Percentiles rank a stretch among this genome's conserved stretches.
Evolutionary conservation across 2,113 vertebrate genomes (phyloP).

Genomic region (Archilochus colubris): DNA sequence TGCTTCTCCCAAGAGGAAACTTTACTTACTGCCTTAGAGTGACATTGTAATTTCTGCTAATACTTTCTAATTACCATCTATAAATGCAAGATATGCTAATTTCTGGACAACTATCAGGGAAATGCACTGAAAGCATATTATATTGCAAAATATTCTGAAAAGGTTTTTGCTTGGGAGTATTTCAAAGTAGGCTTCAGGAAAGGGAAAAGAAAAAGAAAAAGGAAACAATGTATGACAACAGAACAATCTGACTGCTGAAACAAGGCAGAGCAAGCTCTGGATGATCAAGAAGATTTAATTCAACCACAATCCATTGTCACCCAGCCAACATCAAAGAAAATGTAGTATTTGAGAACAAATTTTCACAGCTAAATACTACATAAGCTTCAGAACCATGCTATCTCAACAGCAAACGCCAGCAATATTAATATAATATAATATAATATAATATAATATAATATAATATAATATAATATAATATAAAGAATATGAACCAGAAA

Average conservation of each 20-base stretch:
- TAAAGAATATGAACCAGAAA: background rate
- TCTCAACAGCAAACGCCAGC: background rate
- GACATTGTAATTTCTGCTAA: background rate
- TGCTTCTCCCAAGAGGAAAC: background rate
- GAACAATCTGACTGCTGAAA: background rate
- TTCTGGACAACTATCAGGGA: background rate
- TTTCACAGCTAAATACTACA: fast-evolving
- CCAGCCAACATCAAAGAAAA: background rate
- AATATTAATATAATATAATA: too few relatives aligned
- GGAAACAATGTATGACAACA: background rate
- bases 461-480: too few relatives aligned
- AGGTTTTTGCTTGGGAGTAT: background rate
- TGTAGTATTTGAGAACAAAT: background rate
- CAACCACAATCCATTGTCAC: background rate
- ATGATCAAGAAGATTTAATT: background rate
- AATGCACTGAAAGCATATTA: background rate
- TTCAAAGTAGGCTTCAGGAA: background rate
- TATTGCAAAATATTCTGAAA: fast-evolving
- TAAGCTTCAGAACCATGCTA: background rate
- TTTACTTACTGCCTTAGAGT: background rate
- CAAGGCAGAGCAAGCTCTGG: background rate
- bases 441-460: too few relatives aligned
- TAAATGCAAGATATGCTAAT: background rate
- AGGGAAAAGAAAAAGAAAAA: background rate
- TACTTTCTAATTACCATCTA: background rate